Percentiles rank a stretch among this genome's conserved stretches.
These are phyloP conservation scores for Himantopus leucocephalus DNA, from an alignment of 2,113 vertebrate genomes.

Conservation along the genomic window DNA sequence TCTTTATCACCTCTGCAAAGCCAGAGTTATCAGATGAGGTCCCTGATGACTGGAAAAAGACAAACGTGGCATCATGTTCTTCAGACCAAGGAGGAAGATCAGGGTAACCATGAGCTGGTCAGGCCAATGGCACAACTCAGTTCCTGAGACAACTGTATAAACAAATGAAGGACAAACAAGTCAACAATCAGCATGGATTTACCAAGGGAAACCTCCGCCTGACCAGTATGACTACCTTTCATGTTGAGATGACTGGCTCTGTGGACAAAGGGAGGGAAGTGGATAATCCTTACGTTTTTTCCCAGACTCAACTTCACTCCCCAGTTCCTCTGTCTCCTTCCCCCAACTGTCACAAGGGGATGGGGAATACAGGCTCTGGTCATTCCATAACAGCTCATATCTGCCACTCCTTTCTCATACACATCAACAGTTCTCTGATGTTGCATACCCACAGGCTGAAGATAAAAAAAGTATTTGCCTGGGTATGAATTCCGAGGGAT, in stretches of 20 bases:
- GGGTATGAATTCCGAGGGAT: background rate
- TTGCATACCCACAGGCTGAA: background rate
- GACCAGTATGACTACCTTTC: background rate
- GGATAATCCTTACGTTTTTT: background rate
- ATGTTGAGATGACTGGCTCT: background rate
- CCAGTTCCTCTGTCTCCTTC: fast-evolving
- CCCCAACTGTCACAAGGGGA: fast-evolving
- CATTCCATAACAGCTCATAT: background rate
- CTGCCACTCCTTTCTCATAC: background rate
- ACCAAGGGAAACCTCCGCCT: background rate
- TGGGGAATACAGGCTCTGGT: background rate
- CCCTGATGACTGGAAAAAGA: background rate
- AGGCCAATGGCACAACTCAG: background rate
- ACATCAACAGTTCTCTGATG: background rate
- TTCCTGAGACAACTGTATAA: background rate
- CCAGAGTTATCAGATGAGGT: background rate
- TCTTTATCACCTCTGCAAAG: background rate
- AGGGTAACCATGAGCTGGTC: background rate
- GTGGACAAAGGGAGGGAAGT: background rate
- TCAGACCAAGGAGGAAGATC: background rate
- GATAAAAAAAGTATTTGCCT: background rate
- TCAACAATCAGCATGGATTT: background rate
- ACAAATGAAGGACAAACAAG: background rate
- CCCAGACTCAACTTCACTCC: background rate
- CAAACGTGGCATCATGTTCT: background rate